Evolutionary conservation across 2,113 vertebrate species (phyloP), one percentile per base, ranked within the genome.

Genomic region (Eonycteris spelaea): DNA sequence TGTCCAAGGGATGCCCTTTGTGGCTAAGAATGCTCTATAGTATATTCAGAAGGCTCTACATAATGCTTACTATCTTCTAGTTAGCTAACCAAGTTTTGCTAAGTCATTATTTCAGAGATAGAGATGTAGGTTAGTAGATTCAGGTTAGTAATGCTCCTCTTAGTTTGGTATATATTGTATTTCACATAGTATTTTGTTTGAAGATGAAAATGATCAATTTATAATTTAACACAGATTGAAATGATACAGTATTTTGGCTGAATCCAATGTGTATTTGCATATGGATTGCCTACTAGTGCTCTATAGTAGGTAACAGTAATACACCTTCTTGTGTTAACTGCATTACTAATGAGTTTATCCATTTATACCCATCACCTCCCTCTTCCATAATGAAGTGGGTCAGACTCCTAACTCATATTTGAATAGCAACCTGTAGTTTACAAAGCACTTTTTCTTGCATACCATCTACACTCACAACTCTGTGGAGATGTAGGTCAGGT

Each of bases 111-210:
- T 77, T 97, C 15, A 74, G 80, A 90, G 35, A 26, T 7, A 48
- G 40, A 55, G 48, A 95, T 43, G 15, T 45, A 92, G 24, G 26
- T 51, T 86, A 51, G 57, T 48, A 5, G 21, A 91, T 71, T 92
- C 30, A 45, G 18, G 33, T 38, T 40, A 48, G 30, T 63, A 63
- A 55, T 68, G 33, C 21, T 68, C 26, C 43, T 45, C 13, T 89
- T 80, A 24, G 38, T 7, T 75, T 61, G 38, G 11, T 26, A 14
- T 70, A 22, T 28, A 53, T 77, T 82, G 15, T 11, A 91, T 80
- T 35, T 22, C 57, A 15, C 21, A 33, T 87, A 40, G 30, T 79
- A 65, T 51, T 95, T 96, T 85, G 28, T 59, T 95, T 90, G 16
- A 79, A 70, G 55, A 71, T 51, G 9, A 26, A 86, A 55, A 74